phyloP scores from a whole-genome alignment of 2,888 invertebrate genomes.

The Caenorhabditis imperialis region DNA sequence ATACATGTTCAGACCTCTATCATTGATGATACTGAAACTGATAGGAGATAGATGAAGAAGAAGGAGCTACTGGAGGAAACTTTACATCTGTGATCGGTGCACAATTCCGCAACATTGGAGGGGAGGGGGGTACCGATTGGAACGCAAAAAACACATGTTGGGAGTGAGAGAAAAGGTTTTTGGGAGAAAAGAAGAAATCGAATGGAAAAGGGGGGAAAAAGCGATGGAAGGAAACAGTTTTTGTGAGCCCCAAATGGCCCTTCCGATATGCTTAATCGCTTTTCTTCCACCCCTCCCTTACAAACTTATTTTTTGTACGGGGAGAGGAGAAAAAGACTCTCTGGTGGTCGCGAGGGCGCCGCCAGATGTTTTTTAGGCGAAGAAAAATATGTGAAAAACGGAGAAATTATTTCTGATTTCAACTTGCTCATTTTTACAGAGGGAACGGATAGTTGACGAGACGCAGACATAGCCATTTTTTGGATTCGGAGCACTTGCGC shows the following conservation, averaged over 20 bases:
- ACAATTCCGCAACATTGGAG: constrained; percentile 21
- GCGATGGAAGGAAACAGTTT: constrained; percentile 12
- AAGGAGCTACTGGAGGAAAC: constrained; percentile 36
- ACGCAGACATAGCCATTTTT: background rate
- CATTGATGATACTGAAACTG: constrained; percentile 11
- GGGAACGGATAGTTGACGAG: background rate
- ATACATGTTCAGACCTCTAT: no score
- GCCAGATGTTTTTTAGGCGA: constrained; percentile 34
- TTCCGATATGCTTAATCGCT: constrained; percentile 44
- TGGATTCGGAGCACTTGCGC: no score
- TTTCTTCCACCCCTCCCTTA: constrained; percentile 30
- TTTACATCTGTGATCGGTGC: no score
- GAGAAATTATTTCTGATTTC: background rate
- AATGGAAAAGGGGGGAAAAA: constrained; percentile 6
- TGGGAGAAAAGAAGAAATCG: constrained; percentile 8
- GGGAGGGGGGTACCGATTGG: constrained; percentile 15
- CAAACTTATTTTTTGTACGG: constrained; percentile 1
- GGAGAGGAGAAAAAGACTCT: constrained; percentile 13
- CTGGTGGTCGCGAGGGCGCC: background rate
- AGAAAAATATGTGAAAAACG: background rate
- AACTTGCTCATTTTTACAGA: background rate
- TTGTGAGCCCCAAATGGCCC: constrained; percentile 37
- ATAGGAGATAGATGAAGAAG: background rate
- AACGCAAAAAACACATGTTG: constrained; percentile 11
- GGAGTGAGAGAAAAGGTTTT: background rate